These are phyloP conservation scores for Calameuta filiformis DNA, from an alignment of 2,888 invertebrate genomes.

Conservation along the genomic window DNA sequence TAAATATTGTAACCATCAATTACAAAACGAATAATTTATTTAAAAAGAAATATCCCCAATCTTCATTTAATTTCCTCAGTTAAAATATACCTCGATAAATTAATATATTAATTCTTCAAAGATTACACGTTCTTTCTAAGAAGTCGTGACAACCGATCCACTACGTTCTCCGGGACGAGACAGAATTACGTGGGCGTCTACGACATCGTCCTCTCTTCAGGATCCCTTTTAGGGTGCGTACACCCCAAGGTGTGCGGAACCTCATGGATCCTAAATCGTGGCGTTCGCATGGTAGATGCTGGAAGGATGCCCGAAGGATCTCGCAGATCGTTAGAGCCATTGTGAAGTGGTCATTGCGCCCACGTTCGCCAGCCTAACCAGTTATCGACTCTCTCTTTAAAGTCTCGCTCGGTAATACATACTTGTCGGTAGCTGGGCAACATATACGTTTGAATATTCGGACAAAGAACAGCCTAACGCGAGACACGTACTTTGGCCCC, in stretches of 20 bases:
- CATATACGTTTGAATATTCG: constrained; percentile 25
- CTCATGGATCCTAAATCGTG: constrained; percentile 30
- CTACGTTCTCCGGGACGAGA: constrained; percentile 14
- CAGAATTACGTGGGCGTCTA: constrained; percentile 34
- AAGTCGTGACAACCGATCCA: constrained; percentile 20
- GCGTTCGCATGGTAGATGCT: background rate
- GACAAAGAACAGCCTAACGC: background rate
- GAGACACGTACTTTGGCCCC: background rate
- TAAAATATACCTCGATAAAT: constrained; percentile 31
- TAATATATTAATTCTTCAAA: constrained; percentile 28
- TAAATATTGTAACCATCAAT: too few species aligned
- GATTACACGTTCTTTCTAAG: constrained; percentile 37
- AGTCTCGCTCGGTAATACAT: constrained; percentile 21
- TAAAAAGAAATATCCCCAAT: constrained; percentile 18
- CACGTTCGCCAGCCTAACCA: constrained; percentile 35
- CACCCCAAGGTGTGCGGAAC: constrained; percentile 37
- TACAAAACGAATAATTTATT: constrained; percentile 25
- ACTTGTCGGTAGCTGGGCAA: constrained; percentile 24
- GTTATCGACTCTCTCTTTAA: constrained; percentile 24
- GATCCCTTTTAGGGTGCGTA: constrained; percentile 48
- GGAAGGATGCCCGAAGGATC: constrained; percentile 33
- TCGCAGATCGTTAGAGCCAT: constrained; percentile 55
- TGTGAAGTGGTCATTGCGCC: constrained; percentile 55
- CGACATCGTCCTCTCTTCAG: constrained; percentile 11
- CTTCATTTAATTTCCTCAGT: constrained; percentile 24